Conservation (phyloP, 2,113 vertebrate genomes). For the Australoheros scitulus region DNA sequence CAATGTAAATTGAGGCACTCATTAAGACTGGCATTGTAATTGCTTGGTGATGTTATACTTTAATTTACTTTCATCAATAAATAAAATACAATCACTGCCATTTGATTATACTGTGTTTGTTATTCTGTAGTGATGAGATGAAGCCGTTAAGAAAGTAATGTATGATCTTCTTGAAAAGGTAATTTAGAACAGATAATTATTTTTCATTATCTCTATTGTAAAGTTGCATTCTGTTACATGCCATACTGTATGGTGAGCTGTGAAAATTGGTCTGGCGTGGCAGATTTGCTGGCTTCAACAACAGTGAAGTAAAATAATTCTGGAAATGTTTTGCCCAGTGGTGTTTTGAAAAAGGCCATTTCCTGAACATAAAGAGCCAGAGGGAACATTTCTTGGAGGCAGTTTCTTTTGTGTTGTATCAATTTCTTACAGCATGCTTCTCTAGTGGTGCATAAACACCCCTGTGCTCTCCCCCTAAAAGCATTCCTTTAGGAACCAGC, state of each 20-base stretch:
- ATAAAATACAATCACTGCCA: slow-evolving; percentile 69
- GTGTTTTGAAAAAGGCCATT: slow-evolving; percentile 68
- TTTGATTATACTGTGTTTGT: slow-evolving; percentile 69
- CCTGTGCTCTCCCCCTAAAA: slow-evolving; percentile 22
- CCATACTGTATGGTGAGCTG: background rate
- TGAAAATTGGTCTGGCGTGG: background rate
- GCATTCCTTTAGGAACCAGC: slow-evolving; percentile 42
- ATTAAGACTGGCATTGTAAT: slow-evolving; percentile 72
- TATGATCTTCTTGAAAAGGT: slow-evolving; percentile 54
- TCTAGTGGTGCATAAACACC: slow-evolving; percentile 61
- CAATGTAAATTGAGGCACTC: slow-evolving; percentile 66
- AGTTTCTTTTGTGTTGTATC: slow-evolving; percentile 67
- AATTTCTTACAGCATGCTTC: slow-evolving; percentile 62
- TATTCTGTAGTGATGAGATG: slow-evolving; percentile 67
- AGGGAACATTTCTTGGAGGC: slow-evolving; percentile 69
- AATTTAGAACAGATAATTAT: slow-evolving; percentile 43
- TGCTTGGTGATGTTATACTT: slow-evolving; percentile 66
- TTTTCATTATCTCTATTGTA: background rate
- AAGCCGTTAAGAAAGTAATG: slow-evolving; percentile 49
- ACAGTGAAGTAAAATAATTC: slow-evolving; percentile 60
- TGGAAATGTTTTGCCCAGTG: slow-evolving; percentile 61
- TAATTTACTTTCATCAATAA: slow-evolving; percentile 74
- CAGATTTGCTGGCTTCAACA: slow-evolving; percentile 47
- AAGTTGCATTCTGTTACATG: slow-evolving; percentile 1
- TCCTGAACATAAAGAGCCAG: slow-evolving; percentile 64